Percentiles rank a stretch among this genome's conserved stretches.
phyloP scores from a whole-genome alignment of 2,888 invertebrate genomes.

The Limnephilus lunatus region DNA sequence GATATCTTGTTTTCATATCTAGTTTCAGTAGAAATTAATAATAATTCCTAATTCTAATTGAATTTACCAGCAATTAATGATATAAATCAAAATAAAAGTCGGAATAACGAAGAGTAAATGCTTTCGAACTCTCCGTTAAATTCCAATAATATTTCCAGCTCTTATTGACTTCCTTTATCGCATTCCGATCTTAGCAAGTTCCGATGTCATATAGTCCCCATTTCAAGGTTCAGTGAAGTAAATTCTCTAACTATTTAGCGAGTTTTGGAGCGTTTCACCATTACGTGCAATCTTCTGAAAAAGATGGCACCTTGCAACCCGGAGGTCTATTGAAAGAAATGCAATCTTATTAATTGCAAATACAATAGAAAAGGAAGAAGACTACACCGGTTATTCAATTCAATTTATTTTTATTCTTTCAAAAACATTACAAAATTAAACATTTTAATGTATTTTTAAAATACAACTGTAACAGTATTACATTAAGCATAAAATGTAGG shows the following conservation, averaged over 20 bases:
- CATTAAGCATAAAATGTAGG: too few relatives aligned
- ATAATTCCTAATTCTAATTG: not conserved
- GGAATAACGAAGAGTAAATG: not conserved
- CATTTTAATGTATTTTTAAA: too few relatives aligned
- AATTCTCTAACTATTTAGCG: not conserved
- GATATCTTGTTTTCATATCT: too few relatives aligned
- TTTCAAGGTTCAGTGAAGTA: not conserved
- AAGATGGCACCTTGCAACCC: not conserved
- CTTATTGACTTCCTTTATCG: not conserved
- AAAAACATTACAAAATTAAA: too few relatives aligned
- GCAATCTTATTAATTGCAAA: not conserved
- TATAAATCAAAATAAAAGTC: not conserved
- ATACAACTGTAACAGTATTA: too few relatives aligned
- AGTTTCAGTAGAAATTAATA: too few relatives aligned
- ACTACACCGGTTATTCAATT: too few relatives aligned
- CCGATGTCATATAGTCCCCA: not conserved
- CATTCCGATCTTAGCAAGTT: not conserved
- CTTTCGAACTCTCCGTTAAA: not conserved
- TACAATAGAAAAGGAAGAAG: too few relatives aligned
- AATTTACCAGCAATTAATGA: not conserved
- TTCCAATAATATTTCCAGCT: not conserved
- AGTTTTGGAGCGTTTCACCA: not conserved
- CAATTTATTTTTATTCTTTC: too few relatives aligned
- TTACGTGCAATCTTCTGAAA: not conserved
- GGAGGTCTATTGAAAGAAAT: not conserved